phyloP scores from a whole-genome alignment of 2,888 invertebrate genomes.

The Proisotoma minuta region DNA sequence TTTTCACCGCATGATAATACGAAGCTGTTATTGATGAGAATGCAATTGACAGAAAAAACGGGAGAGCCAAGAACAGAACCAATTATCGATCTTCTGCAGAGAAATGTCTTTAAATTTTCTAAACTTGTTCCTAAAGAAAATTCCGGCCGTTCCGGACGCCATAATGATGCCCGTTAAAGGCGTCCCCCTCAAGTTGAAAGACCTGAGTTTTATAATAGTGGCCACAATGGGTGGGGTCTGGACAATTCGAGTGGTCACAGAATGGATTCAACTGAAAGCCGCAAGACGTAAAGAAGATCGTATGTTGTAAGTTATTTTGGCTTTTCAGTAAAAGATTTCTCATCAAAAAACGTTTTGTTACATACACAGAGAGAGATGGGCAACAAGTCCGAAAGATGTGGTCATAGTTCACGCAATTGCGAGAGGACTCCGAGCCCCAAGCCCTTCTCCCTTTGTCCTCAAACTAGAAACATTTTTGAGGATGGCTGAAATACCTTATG shows the following conservation, averaged over 20 bases:
- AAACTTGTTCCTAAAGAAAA: too few relatives aligned
- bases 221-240: not conserved
- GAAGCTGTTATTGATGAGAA: too few relatives aligned
- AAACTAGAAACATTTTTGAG: conserved; percentile 37
- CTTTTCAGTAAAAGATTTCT: not conserved
- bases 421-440: conserved; percentile 25
- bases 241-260: not conserved
- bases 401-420: conserved; percentile 26
- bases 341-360: not conserved
- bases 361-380: conserved; percentile 25
- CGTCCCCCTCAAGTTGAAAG: not conserved
- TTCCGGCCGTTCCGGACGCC: too few relatives aligned
- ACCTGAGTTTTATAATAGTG: not conserved
- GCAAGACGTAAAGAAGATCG: not conserved
- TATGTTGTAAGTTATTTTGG: not conserved
- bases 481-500: conserved; percentile 31
- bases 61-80: too few relatives aligned
- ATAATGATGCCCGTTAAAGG: too few relatives aligned
- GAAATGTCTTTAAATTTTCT: too few relatives aligned
- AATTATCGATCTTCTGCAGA: too few relatives aligned
- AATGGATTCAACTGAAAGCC: not conserved
- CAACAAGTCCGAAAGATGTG: conserved; percentile 24
- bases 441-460: conserved; percentile 29
- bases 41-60: too few relatives aligned
- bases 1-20: too few relatives aligned